Base-by-base conservation (phyloP, 2,113 vertebrate genomes). In the Xiphophorus maculatus region DNA sequence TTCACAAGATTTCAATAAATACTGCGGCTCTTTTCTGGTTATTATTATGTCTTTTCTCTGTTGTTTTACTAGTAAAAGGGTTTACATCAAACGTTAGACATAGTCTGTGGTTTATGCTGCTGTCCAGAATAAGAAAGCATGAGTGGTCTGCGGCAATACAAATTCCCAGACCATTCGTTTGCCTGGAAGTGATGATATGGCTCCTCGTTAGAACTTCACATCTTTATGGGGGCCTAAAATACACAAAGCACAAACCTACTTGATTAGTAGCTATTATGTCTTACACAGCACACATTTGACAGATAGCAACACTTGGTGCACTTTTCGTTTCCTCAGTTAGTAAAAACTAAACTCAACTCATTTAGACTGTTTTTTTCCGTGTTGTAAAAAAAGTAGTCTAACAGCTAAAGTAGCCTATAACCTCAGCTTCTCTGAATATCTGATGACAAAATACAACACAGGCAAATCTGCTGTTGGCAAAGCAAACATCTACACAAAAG, bases 61-160 rank as follows among this genome's bases (percentile, higher is more conserved):
- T 85, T 86, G 87, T 83, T 91, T 90, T 87, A 66, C 85, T 77
- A 89, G 79, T 91, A 92, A 83, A 90, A 91, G 90, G 91, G 89
- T 86, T 87, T 78, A 90, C 84, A 66, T 86, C 64, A 85, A 84
- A 87, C 33, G 71, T 83, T 62, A 19, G 13, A 42, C 5, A 27
- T 32, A 51, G 74, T 33, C 73, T 83, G 77, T 79, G 65, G 90
- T 92, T 87, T 88, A 86, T 77, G 67, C 42, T 37, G 67, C 74
- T 88, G 84, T 32, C 60, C 62, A 58, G 33, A 35, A 66, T 30
- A 3, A 29, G 61, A n/a, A 8, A 8, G 15, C 48, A 54, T 54
- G 22, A 54, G 15, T 25, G 22, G 19, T 7, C 4, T 51, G 19
- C 9, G 15, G 63, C 29, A 32, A 13, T 40, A 11, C 4, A 63